Base-by-base conservation (phyloP, 2,113 vertebrate genomes). In the Paracanthobrama guichenoti region DNA sequence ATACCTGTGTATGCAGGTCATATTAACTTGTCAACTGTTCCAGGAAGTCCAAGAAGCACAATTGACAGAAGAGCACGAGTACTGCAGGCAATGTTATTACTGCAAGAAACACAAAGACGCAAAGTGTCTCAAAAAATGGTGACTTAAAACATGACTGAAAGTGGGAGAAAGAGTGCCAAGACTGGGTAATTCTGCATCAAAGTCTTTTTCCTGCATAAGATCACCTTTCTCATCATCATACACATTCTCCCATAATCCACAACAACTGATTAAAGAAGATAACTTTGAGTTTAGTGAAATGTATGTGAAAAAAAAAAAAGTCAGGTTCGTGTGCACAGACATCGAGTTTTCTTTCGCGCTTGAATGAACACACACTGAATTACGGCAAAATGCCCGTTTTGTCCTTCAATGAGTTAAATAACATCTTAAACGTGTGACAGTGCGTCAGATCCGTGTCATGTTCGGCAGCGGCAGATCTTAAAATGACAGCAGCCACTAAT, bases 21-120 rank as follows among this genome's bases (percentile, higher is more conserved):
- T 85, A 87, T 87, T 87, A 87, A 85, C 80, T 81, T 87, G 86
- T 87, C 84, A 87, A 22, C 50, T 79, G 35, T 83, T 67, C 75
- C 73, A 10, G n/a, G 80, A 85, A 24, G 48, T 87, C 80, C 24
- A 26, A 3, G 28, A 60, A 87, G 78, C 85, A 87, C 84, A 84
- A 76, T 85, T 78, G 78, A 87, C 64, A 79, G 81, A 77, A 81
- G 64, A 84, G 67, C 28, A 50, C 26, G 20, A 72, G 62, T 62
- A 57, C 55, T 83, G 72, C 66, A 42, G 67, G 69, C 55, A 6
- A 74, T 26, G 44, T 83, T 83, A 87, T 85, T 87, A 85, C 86
- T 60, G 80, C 67, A 64, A 8, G 67, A 53, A 81, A 85, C 72
- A 71, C 46, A 60, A 7, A 79, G 11, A 16, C 10, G 12, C 44